Conservation (phyloP, 2,888 invertebrate species). For the Ennomos erosarius region DNA sequence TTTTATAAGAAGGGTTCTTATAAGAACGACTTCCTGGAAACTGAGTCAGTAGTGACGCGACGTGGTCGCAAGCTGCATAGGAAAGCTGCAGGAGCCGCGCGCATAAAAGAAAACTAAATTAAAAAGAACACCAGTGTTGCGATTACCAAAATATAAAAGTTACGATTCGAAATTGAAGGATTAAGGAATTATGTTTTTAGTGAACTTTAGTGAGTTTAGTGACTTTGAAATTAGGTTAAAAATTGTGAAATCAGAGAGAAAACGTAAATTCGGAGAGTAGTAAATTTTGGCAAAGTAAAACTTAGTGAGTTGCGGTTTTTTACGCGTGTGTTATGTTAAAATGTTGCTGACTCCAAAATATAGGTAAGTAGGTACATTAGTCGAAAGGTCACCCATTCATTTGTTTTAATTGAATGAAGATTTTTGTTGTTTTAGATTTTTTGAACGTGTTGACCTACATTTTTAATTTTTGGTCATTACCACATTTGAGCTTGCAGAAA, state of each 20-base stretch:
- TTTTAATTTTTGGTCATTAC: too few relatives aligned
- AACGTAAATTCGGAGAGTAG: too few relatives aligned
- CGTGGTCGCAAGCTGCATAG: not conserved
- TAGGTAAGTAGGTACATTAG: constrained; percentile 5
- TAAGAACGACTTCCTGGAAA: not conserved
- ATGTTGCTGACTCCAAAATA: constrained; percentile 2
- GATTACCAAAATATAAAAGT: not conserved
- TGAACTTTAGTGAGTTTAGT: too few relatives aligned
- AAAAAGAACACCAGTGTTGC: constrained; percentile 1
- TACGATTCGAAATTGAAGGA: too few relatives aligned
- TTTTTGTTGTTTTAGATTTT: constrained; percentile 4
- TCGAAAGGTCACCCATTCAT: constrained; percentile 7
- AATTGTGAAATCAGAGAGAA: too few relatives aligned
- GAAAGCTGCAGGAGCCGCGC: not conserved
- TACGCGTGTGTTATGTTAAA: not conserved
- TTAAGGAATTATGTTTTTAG: too few relatives aligned
- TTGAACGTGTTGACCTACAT: not conserved
- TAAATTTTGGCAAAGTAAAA: too few relatives aligned
- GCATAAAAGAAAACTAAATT: not conserved
- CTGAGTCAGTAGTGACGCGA: not conserved
- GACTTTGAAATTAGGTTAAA: too few relatives aligned
- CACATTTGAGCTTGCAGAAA: too few relatives aligned
- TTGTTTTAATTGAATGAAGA: constrained; percentile 1
- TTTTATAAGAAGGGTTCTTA: too few relatives aligned
- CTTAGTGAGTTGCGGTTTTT: not conserved